Evolutionary conservation across 2,888 invertebrate genomes (phyloP).

Genomic region (Tipula lateralis): DNA sequence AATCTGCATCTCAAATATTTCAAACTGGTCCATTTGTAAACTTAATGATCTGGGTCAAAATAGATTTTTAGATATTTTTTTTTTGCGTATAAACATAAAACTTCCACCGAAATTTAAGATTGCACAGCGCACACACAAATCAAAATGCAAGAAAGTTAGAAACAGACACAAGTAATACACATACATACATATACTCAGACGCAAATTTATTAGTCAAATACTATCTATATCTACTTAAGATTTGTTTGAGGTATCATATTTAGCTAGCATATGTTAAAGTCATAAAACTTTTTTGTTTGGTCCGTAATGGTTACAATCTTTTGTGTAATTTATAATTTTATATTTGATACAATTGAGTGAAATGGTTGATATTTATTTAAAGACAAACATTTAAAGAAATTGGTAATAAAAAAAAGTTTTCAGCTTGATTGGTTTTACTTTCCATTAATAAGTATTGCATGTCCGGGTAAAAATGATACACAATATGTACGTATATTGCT

Average conservation of each 20-base stretch:
- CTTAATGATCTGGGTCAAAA: background rate
- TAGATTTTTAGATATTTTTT: background rate
- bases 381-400: background rate
- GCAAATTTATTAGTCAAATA: background rate
- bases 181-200: background rate
- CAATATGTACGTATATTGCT: too few species aligned
- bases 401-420: background rate
- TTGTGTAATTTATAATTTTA: too few species aligned
- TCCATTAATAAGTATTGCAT: background rate
- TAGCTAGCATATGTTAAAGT: background rate
- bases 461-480: background rate
- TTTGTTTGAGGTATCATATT: too few species aligned
- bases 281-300: background rate
- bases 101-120: too few species aligned
- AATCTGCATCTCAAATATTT: background rate
- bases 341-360: background rate
- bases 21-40: background rate
- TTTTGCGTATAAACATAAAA: background rate
- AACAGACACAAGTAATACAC: background rate
- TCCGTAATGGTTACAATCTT: background rate
- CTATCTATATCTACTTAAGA: background rate
- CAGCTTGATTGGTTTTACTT: background rate
- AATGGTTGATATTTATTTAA: background rate
- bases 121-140: background rate
- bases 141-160: background rate